Evolutionary conservation across 2,113 vertebrate genomes (phyloP).

Genomic region (Lagopus muta): DNA sequence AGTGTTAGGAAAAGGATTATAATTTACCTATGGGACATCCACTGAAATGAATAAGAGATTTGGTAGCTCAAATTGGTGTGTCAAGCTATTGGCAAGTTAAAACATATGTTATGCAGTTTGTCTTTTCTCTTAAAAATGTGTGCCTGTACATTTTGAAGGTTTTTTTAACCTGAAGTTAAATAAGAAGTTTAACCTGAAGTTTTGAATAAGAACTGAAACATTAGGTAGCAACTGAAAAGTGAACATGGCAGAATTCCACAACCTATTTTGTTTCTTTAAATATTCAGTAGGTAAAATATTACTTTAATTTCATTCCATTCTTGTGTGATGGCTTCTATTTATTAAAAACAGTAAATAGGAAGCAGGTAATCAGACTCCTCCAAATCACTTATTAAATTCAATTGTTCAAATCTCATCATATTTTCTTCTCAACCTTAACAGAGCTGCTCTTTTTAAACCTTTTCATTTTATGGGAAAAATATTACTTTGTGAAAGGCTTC

Average conservation of each 20-base stretch:
- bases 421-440: background rate
- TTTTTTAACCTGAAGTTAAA: background rate
- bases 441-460: background rate
- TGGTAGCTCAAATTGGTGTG: background rate
- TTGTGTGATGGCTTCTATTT: background rate
- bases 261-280: background rate
- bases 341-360: background rate
- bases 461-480: background rate
- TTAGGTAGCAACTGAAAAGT: background rate
- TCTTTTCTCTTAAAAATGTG: background rate
- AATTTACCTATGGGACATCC: background rate
- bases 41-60: background rate
- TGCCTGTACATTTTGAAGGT: background rate
- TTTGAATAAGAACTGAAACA: background rate
- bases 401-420: background rate
- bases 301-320: constrained; percentile 2
- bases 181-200: background rate
- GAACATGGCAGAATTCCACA: background rate
- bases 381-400: background rate
- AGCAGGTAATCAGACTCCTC: background rate
- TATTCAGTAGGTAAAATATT: constrained; percentile 5
- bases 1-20: background rate
- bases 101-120: background rate
- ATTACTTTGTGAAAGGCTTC: background rate
- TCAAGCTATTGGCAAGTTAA: background rate